Base-by-base conservation (phyloP, 2,888 invertebrate species). In the Drosophila ezoana region DNA sequence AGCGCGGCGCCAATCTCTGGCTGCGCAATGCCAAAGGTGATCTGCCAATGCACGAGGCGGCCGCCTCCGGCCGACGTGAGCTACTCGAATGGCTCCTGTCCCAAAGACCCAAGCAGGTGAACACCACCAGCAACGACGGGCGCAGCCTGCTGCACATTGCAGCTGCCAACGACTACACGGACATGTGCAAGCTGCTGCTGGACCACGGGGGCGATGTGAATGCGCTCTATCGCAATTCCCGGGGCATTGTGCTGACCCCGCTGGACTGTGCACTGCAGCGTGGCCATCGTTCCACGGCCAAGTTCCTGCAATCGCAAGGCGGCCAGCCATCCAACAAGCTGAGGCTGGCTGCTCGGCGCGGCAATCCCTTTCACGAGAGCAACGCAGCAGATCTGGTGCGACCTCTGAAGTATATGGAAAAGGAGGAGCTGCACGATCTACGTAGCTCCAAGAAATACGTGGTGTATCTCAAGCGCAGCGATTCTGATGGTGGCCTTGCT, bases 1-100 rank as follows among this genome's bases (percentile, higher is more conserved):
- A 94, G 47, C 94, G 95, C 82, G 96, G 96, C 18, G 98, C 97
- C 0, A 98, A 99, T 91, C 93, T 99, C 47, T 98, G 99, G 96
- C 93, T 97, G 59, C 94, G 97, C 72, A 99, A 98, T 90, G 96
- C 97, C 1, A 95, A 97, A 90, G 99, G 99, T 0, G 99, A 99
- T 91, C 94, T 98, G 60, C 98, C 99, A 0, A 93, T 99, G 23
- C 99, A 99, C 91, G 99, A 99, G 93, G 99, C 99, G 0, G 97
- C 98, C 0, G 95, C 97, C 43, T 98, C 98, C 0, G 98, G 98
- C 1, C 94, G 98, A 70, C 95, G 97, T 73, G 98, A 98, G 87
- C 92, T 98, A 65, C 96, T 98, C 0, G 95, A 96, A 84, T 98
- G 98, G 98, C 93, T 99, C 44, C 93, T 98, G 60, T 95, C 95